A percentile compares a stretch with the other conserved stretches of the same genome.
Evolutionary conservation across 2,113 vertebrate species (phyloP).

Genomic region (Pteruthius melanotis): DNA sequence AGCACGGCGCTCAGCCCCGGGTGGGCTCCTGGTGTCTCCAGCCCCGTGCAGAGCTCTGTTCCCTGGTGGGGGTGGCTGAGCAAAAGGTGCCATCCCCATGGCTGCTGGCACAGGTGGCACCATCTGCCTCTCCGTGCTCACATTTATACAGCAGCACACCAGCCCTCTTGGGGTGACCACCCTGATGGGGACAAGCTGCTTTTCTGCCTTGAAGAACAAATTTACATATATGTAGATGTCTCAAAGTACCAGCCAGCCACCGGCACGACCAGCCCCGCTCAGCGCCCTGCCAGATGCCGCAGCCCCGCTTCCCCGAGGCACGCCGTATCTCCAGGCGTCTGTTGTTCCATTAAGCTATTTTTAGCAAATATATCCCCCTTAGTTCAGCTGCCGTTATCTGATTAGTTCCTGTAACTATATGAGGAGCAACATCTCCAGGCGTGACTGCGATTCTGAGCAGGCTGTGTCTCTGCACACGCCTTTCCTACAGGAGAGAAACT

Average conservation of each 20-base stretch:
- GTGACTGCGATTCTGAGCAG: slow-evolving; percentile 29
- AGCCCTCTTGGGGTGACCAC: background rate
- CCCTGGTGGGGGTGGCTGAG: fast-evolving
- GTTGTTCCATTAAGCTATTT: slow-evolving; percentile 47
- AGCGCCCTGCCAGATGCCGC: background rate
- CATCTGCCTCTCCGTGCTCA: background rate
- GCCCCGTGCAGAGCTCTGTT: background rate
- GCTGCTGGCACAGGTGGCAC: background rate
- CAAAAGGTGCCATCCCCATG: background rate
- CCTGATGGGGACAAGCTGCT: background rate
- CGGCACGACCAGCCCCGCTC: fast-evolving
- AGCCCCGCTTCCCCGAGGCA: background rate
- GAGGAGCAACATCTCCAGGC: slow-evolving; percentile 48
- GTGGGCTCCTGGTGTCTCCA: background rate
- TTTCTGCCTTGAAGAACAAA: background rate
- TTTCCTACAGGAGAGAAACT: background rate
- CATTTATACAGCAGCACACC: background rate
- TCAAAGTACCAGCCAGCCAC: background rate
- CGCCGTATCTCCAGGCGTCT: background rate
- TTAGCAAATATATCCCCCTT: slow-evolving; percentile 33
- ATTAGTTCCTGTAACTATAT: slow-evolving; percentile 42
- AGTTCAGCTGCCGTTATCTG: slow-evolving; percentile 46
- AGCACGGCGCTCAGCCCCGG: fast-evolving
- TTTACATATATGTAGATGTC: background rate
- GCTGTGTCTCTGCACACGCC: background rate